phyloP scores from a whole-genome alignment of 1,140 invertebrate species.

The Lepeophtheirus salmonis region DNA sequence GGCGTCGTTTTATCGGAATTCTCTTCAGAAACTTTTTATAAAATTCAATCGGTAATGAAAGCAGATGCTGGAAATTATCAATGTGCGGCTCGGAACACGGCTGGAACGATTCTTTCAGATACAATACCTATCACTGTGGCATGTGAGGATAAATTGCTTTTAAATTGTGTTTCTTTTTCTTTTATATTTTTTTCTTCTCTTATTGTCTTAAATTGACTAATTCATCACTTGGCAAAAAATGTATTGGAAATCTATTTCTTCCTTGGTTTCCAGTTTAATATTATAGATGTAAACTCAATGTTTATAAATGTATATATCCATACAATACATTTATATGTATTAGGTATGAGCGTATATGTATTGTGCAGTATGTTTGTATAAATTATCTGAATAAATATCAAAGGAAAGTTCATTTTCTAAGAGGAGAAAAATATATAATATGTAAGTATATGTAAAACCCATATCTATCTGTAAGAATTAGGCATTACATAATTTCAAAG shows the following conservation, averaged over 20 bases:
- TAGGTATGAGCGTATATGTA: too few relatives aligned
- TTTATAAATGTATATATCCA: too few relatives aligned
- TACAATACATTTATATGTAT: too few relatives aligned
- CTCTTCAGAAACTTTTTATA: slow-evolving; percentile 45
- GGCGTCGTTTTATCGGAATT: slow-evolving; percentile 29
- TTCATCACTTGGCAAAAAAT: too few relatives aligned
- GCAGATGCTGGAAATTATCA: slow-evolving; percentile 69
- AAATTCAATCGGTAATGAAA: slow-evolving; percentile 52
- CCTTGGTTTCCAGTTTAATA: too few relatives aligned
- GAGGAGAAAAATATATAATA: slow-evolving; percentile 4
- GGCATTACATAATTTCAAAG: too few relatives aligned
- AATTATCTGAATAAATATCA: too few relatives aligned
- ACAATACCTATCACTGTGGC: slow-evolving; percentile 65
- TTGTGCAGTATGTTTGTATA: too few relatives aligned
- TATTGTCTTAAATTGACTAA: background rate
- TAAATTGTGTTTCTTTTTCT: slow-evolving; percentile 6
- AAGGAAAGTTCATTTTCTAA: too few relatives aligned
- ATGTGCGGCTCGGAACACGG: slow-evolving; percentile 69
- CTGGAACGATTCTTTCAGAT: slow-evolving; percentile 72
- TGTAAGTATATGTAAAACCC: background rate
- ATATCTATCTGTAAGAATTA: background rate
- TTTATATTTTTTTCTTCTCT: slow-evolving; percentile 16
- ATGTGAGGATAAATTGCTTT: slow-evolving; percentile 45
- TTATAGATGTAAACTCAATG: too few relatives aligned
- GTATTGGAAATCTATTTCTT: too few relatives aligned